Evolutionary conservation across 2,113 vertebrate species (phyloP), one percentile per base, ranked within the genome.

Genomic region (Prolemur simus): DNA sequence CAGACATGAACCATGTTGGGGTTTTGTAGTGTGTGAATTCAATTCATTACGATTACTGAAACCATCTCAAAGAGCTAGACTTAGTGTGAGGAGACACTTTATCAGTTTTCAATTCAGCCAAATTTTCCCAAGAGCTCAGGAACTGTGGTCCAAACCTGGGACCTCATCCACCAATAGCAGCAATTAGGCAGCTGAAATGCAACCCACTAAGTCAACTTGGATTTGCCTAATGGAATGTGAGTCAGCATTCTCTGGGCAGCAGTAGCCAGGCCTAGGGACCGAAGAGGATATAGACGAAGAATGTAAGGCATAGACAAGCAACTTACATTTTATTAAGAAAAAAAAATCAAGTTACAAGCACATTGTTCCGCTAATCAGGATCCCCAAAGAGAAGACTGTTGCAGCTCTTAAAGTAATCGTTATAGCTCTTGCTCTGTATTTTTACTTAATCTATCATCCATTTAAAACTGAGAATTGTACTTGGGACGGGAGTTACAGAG

Each of bases 281-380:
- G 98, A 77, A 73, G 52, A 96, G 89, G 52, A 93, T 66, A 88
- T 87, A 93, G 96, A 78, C 42, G 52, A 94, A 96, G 95, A 97
- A 96, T 94, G 83, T 87, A 97, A 97, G 96, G 80, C 96, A 97
- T 88, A 97, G 91, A 76, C 37, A 96, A 96, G 83, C 97, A 93
- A 73, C 92, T 97, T 98, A 96, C 89, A 98, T 94, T 97, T 94
- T 90, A 91, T 91, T 21, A 56, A 56, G 20, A 94, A 27, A 98
- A 98, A 96, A 91, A 98, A 98, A 98, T 87, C 98, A 97, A 98
- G 83, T 97, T 98, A 96, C 77, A 97, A 96, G 96, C 45, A 97
- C 97, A 73, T 87, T 95, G 74, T 95, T 98, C 89, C 97, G 95
- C 97, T 98, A 89, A 98, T 94, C 96, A 97, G 94, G 15, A 92